Base-by-base conservation (phyloP, 2,113 vertebrate species). In the Alouatta palliata region DNA sequence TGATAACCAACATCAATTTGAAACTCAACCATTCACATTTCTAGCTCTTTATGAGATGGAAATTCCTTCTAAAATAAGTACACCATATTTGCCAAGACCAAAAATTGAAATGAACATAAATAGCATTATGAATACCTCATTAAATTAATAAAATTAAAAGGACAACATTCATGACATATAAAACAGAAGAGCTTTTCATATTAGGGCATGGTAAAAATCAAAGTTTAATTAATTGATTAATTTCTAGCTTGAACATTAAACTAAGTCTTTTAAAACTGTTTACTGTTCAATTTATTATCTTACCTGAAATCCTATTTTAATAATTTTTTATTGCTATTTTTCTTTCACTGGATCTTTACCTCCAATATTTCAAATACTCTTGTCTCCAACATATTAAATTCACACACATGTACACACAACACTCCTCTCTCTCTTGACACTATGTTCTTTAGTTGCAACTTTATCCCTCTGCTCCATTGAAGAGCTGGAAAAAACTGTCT, bases 1-100 rank as follows among this genome's bases (percentile, higher is more conserved):
- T 82, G 40, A 91, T 93, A 96, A 82, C n/a, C 8, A 93, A 85
- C 93, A 61, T 96, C 64, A 93, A 76, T 85, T 96, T 79, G 79
- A 93, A 96, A n/a, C 52, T 13, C 47, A 95, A 45, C 11, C n/a
- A 84, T 84, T 88, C 64, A 85, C 1, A 64, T 87, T 70, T 92
- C 16, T 82, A 83, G 5, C 45, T 77, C 35, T 64, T 81, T 94
- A 77, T 81, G 49, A 89, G 23, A 81, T 30, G 2, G 32, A 91
- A 95, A 87, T 19, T 76, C 64, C 20, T 79, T 79, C 32, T 35
- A 70, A 90, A 79, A 47, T 76, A 77, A 66, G 83, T 81, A 52
- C 1, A 73, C 7, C 52, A 21, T 43, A 12, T 82, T 73, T 82
- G 35, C 54, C 25, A n/a, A 73, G 3, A 25, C 4, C 43, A 73